Percentiles rank a stretch among this genome's conserved stretches.
These are phyloP conservation scores for Acanthis flammea DNA, from an alignment of 2,797 vertebrate genomes.

Conservation along the genomic window DNA sequence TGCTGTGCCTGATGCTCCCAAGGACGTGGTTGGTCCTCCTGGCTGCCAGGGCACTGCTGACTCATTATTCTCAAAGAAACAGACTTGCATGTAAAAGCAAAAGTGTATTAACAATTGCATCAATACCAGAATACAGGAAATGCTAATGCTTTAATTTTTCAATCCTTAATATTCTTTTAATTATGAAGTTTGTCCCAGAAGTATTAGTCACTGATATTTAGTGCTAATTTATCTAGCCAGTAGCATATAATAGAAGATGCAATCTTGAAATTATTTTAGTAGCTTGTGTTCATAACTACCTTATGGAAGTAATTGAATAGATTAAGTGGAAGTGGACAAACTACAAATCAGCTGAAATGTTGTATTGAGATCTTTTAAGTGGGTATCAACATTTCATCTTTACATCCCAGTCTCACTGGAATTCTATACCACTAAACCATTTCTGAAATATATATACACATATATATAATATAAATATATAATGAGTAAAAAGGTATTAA, in stretches of 20 bases:
- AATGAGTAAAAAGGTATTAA: not conserved
- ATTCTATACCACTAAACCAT: not conserved
- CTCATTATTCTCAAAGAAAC: not conserved
- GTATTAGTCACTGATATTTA: not conserved
- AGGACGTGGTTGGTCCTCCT: fast-evolving
- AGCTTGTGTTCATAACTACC: not conserved
- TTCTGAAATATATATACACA: not conserved
- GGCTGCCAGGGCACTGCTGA: not conserved
- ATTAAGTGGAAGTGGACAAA: not conserved
- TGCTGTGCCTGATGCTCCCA: not conserved
- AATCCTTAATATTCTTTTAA: not conserved
- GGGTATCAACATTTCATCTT: not conserved
- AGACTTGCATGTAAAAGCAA: not conserved
- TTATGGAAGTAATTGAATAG: not conserved
- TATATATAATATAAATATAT: not conserved
- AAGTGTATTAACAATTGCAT: not conserved
- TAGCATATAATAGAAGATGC: not conserved
- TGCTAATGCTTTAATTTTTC: not conserved
- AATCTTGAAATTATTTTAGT: not conserved
- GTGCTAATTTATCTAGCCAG: not conserved
- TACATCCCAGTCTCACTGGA: fast-evolving
- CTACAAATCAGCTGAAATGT: not conserved
- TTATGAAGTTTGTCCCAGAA: not conserved
- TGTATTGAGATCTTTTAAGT: not conserved
- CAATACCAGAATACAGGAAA: not conserved